Base-by-base conservation (phyloP, 1,140 invertebrate genomes). In the Bursaphelenchus mucronatus region DNA sequence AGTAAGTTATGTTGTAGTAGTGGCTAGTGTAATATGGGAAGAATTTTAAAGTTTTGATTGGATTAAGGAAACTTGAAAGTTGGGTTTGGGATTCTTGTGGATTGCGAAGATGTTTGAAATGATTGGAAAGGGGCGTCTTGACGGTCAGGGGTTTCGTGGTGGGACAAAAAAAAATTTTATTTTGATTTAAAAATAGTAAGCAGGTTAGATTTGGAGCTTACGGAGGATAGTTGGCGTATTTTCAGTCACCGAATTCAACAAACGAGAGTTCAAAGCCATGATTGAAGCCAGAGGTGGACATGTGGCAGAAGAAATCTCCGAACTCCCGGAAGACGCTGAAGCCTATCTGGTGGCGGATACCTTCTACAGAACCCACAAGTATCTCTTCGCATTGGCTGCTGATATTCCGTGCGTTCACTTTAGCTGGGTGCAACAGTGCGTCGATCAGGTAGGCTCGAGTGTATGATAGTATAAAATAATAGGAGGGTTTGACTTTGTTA, bases 301-400 rank as follows among this genome's bases (percentile, higher is more conserved):
- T 52, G 70, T 79, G 10, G 57, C 76, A 13, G 77, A 79, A 15
- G 73, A 78, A 19, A 45, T 47, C 2, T 10, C 6, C 0, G 43
- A 67, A 13, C 10, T 43, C 13, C 65, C 15, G 8, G 49, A 43
- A 1, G 63, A 51, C 4, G 46, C 47, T 3, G 58, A 61, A 8
- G 68, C 64, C 3, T 78, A 61, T 56, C 64, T 79, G 8, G 71
- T 79, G 58, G 78, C 79, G n/a, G 77, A 79, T 62, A 77, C 74
- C 0, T 69, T 64, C 61, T 79, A 79, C 52, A 73, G 77, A 4
- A 79, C 77, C 8, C 76, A 79, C 63, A 79, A 79, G 54, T 79
- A 79, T 50, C 53, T 79, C 44, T 66, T 67, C 6, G 77, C 77
- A 13, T 49, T 79, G 46, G 78, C 76, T 5, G n/a, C 65, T 6